phyloP scores from a whole-genome alignment of 2,888 invertebrate genomes.

The Sialis fuliginosa region DNA sequence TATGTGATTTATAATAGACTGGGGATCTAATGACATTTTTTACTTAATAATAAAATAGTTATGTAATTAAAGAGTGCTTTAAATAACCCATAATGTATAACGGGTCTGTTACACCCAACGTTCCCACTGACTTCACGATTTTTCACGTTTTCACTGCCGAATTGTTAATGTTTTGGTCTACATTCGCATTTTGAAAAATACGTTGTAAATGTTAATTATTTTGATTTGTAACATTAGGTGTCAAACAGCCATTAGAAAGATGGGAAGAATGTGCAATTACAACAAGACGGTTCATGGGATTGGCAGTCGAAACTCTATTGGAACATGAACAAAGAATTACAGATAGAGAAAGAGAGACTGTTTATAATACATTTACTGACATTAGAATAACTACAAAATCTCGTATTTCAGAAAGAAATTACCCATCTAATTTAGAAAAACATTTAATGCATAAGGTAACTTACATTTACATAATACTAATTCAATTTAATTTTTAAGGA shows the following conservation, averaged over 20 bases:
- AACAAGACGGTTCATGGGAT: slow-evolving; percentile 27
- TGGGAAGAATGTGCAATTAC: slow-evolving; percentile 34
- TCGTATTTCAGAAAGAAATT: slow-evolving; percentile 13
- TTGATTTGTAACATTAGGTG: slow-evolving; percentile 12
- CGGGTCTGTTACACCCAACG: no score
- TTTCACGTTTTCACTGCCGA: no score
- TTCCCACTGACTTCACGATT: no score
- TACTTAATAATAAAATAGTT: no score
- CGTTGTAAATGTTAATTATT: neutral
- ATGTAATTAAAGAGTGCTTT: no score
- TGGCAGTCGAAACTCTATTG: slow-evolving; percentile 26
- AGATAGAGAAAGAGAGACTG: slow-evolving; percentile 12
- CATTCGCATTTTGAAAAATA: no score
- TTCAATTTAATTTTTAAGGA: no score
- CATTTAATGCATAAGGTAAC: slow-evolving; percentile 25
- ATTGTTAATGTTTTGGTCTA: no score
- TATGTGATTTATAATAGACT: no score
- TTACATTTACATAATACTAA: no score
- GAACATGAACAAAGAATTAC: slow-evolving; percentile 19
- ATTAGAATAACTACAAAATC: slow-evolving; percentile 14
- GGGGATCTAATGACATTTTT: no score
- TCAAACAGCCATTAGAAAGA: slow-evolving; percentile 17
- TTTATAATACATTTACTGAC: slow-evolving; percentile 16
- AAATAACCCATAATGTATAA: no score
- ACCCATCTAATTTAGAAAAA: slow-evolving; percentile 14